Evolutionary conservation across 2,797 vertebrate species (phyloP).

Genomic region (Argentina silus): DNA sequence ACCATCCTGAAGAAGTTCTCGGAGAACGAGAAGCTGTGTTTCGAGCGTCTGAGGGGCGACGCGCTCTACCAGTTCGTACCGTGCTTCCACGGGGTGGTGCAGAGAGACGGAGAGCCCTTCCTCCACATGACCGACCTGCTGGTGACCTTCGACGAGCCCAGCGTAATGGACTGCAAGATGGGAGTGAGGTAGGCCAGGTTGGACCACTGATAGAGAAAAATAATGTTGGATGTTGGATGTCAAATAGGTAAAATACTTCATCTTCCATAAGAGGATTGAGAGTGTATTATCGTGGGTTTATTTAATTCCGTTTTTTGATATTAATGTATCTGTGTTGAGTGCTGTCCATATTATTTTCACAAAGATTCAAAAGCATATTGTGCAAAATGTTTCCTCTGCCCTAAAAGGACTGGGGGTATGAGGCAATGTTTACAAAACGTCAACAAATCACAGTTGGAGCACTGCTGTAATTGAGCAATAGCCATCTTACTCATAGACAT

Average conservation of each 20-base stretch:
- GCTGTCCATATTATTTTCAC: too few relatives aligned
- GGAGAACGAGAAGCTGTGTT: slow-evolving; percentile 91
- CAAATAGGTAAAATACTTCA: background rate
- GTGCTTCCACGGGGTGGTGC: slow-evolving; percentile 87
- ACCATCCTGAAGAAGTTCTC: slow-evolving; percentile 95
- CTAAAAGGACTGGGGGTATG: too few relatives aligned
- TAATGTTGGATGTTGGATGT: background rate
- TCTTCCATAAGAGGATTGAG: too few relatives aligned
- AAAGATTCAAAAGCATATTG: too few relatives aligned
- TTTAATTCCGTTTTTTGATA: too few relatives aligned
- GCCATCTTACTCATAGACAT: background rate
- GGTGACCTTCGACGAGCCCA: slow-evolving; percentile 87
- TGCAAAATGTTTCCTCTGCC: too few relatives aligned
- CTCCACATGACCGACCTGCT: slow-evolving; percentile 93
- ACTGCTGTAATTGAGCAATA: background rate
- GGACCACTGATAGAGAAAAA: background rate
- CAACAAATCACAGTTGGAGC: background rate
- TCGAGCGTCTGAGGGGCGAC: slow-evolving; percentile 86
- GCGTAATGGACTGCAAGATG: slow-evolving; percentile 99
- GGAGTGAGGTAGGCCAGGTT: slow-evolving; percentile 86
- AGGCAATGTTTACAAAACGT: background rate
- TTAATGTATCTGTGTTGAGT: too few relatives aligned
- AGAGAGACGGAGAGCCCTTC: slow-evolving; percentile 92
- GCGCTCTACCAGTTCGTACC: slow-evolving; percentile 85
- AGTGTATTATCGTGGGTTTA: too few relatives aligned